Conservation (phyloP, 1,140 invertebrate genomes). For the Rhizoglyphus robini region DNA sequence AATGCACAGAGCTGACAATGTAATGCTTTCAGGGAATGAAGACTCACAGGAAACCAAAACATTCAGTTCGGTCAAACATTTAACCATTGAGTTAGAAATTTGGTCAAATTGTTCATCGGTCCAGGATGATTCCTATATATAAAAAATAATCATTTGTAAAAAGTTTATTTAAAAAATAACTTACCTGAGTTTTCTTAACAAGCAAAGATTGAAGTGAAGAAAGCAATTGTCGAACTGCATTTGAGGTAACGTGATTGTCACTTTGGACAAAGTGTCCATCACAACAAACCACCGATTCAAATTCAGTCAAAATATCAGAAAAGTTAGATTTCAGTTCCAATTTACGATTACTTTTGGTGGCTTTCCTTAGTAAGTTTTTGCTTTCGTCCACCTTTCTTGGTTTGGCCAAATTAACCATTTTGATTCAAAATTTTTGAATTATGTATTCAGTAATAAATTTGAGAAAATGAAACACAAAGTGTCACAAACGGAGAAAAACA, state of each 20-base stretch:
- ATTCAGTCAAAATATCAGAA: not conserved
- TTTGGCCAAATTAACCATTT: not conserved
- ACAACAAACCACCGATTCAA: not conserved
- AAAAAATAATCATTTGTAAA: too few species aligned
- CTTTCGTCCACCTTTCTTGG: not conserved
- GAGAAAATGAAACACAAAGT: not conserved
- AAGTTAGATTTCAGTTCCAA: not conserved
- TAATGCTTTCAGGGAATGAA: not conserved
- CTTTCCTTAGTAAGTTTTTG: not conserved
- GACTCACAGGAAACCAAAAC: not conserved
- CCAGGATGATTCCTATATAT: too few species aligned
- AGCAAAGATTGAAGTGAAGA: not conserved
- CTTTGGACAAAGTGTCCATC: not conserved
- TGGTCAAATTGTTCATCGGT: not conserved
- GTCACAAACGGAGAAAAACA: not conserved
- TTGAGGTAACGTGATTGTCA: conserved; percentile 1
- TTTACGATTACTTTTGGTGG: not conserved
- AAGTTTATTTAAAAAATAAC: too few species aligned
- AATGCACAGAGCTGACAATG: conserved; percentile 2
- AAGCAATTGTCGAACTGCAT: not conserved
- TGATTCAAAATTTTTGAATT: not conserved
- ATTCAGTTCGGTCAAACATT: not conserved
- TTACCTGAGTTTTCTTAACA: too few species aligned
- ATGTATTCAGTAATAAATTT: not conserved
- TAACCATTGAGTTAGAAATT: not conserved